Base-by-base conservation (phyloP, 2,888 invertebrate genomes). In the Stegana nigrithorax region DNA sequence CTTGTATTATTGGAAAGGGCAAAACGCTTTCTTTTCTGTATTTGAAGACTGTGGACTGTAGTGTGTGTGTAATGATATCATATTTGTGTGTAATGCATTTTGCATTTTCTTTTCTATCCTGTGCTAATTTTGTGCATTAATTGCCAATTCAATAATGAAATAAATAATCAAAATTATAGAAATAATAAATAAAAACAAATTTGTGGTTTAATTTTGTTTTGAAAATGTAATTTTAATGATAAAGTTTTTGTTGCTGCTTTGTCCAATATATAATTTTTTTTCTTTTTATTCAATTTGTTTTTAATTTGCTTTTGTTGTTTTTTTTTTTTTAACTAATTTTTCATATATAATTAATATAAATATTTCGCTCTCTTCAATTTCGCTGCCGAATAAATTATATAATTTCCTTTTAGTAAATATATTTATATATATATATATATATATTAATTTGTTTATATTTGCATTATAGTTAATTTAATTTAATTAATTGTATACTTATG, bases 401-500 rank as follows among this genome's bases (percentile, higher is more conserved):
- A 36, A 29, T 59, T 36, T 59, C 45, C 27, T 57, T 36, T 32
- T 59, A 39, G 45, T 50, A 51, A 53, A 60, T 29, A 47, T 59
- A 45, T 47, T 44, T 51, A 26, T 53, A 53, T 39, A 53, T 60
- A 51, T 36, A 36, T 59, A 17, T 59, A 25, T 58, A n/a, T 47
- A 21, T 21, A 25, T 25, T 21, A 21, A 7, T 45, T 45, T 47
- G 1, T 57, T 12, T 57, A 42, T 26, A n/a, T 32, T 50, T 57
- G 26, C 19, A 25, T n/a, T 59, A 59, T 59, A 50, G 19, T 32
- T 45, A 45, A 47, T 47, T 73, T 74, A 79, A 76, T 76, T 78
- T 68, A 72, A 79, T 79, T 76, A 80, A 76, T 78, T 80, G 80
- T 76, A 76, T 76, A 76, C 80, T 78, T 80, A 78, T 75, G 75